Evolutionary conservation across 2,113 vertebrate genomes (phyloP).

Genomic region (Gulo gulo): DNA sequence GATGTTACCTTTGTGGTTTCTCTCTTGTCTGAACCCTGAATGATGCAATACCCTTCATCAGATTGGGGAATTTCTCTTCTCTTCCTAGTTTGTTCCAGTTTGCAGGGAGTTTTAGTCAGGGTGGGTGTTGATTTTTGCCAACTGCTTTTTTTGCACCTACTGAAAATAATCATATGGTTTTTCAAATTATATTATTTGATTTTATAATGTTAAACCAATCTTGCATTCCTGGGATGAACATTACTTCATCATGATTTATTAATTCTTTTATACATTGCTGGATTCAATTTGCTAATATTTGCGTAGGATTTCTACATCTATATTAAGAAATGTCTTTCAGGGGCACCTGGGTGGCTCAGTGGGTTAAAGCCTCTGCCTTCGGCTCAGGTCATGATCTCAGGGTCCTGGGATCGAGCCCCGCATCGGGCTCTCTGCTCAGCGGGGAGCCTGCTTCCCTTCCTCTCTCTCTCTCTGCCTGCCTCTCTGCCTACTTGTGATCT

Average conservation of each 20-base stretch:
- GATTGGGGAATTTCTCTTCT: background rate
- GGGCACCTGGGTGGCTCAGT: no score
- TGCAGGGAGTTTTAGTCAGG: background rate
- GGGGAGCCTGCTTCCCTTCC: no score
- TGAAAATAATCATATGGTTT: background rate
- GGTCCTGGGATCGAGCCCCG: no score
- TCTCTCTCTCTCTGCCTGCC: no score
- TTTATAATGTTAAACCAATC: background rate
- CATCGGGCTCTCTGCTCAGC: no score
- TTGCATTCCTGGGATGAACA: background rate
- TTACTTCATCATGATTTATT: background rate
- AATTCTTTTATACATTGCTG: background rate
- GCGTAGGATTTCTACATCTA: background rate
- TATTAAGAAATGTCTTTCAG: slow-evolving; percentile 3
- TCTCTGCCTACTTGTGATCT: no score
- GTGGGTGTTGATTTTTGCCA: background rate
- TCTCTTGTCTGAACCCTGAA: background rate
- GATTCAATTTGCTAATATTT: background rate
- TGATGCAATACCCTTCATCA: background rate
- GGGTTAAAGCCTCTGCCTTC: no score
- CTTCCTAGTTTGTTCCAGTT: background rate
- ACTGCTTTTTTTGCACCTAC: background rate
- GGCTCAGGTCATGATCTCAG: no score
- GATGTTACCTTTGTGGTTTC: background rate
- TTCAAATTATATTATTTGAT: background rate